Base-by-base conservation (phyloP, 2,797 vertebrate species). In the Oophaga sylvatica region DNA sequence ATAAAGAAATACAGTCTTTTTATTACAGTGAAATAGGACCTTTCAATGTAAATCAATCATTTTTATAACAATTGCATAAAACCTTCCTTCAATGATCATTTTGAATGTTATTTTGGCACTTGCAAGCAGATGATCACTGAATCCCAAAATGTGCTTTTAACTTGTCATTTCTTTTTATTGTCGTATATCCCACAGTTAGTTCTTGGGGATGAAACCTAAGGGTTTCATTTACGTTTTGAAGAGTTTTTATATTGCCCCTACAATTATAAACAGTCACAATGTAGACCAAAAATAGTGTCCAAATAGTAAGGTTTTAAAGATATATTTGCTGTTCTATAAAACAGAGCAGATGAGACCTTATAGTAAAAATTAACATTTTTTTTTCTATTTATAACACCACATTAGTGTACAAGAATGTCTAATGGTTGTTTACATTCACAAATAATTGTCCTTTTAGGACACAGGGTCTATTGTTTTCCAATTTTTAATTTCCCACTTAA, bases 91-190 rank as follows among this genome's bases (percentile, higher is more conserved):
- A 53, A 68, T 81, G 63, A 56, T n/a, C 65, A 82, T 82, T 68
- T 68, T 82, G 45, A 19, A 70, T 65, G 70, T 82, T 16, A 68
- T 56, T 67, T 68, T 82, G n/a, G 57, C 15, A 82, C 63, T 41
- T 68, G 65, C 35, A 45, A n/a, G 15, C 62, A 56, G n/a, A 16
- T 53, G 63, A 70, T 29, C 80, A 56, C 45, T 67, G 41, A 81
- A 29, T 68, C 63, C 63, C 53, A 11, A 67, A 68, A 81, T 81
- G 80, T 67, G 41, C 62, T 67, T 81, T 82, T 82, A 70, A 56
- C 65, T 68, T 68, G 63, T 82, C 65, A 70, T 19, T 82, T 45
- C 56, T 56, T 53, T 67, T 31, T 82, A 81, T 68, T 68, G 80
- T 56, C 4, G 9, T 41, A 82, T 56, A 82, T 56, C 6, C 63